phyloP scores from a whole-genome alignment of 2,797 vertebrate genomes.

The Phataginus tricuspis region DNA sequence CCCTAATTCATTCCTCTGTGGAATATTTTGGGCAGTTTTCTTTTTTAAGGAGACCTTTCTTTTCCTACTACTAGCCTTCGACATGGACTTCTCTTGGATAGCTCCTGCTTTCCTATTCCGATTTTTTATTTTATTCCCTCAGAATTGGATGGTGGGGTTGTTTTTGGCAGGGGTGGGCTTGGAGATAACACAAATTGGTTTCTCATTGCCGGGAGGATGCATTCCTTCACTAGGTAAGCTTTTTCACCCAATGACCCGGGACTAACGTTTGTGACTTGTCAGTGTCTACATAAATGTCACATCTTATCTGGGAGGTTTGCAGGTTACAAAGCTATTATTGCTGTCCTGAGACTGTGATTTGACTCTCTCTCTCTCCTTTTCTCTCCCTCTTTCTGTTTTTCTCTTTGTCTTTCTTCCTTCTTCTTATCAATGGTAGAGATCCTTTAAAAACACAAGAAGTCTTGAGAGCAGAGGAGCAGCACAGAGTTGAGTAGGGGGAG shows the following conservation, averaged over 20 bases:
- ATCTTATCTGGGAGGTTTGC: conserved; percentile 46
- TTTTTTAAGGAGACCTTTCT: background rate
- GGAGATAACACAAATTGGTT: background rate
- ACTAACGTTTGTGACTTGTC: conserved; percentile 18
- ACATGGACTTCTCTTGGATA: background rate
- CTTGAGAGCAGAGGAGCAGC: background rate
- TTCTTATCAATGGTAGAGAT: background rate
- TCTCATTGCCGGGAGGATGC: background rate
- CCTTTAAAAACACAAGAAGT: background rate
- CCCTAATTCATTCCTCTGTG: background rate
- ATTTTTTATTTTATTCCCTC: background rate
- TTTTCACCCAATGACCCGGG: background rate
- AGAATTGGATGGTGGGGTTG: background rate
- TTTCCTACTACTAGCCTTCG: background rate
- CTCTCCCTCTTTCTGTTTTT: background rate
- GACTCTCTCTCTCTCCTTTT: background rate
- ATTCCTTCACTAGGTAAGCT: conserved; percentile 10
- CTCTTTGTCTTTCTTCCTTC: background rate
- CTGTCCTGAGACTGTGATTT: background rate
- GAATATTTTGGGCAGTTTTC: background rate
- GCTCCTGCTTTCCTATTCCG: background rate
- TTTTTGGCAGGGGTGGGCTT: background rate
- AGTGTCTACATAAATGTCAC: conserved; percentile 42
- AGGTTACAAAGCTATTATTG: conserved; percentile 22
- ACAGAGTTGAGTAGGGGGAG: background rate